Conservation (phyloP, 1,140 invertebrate species). For the Aphis gossypii region DNA sequence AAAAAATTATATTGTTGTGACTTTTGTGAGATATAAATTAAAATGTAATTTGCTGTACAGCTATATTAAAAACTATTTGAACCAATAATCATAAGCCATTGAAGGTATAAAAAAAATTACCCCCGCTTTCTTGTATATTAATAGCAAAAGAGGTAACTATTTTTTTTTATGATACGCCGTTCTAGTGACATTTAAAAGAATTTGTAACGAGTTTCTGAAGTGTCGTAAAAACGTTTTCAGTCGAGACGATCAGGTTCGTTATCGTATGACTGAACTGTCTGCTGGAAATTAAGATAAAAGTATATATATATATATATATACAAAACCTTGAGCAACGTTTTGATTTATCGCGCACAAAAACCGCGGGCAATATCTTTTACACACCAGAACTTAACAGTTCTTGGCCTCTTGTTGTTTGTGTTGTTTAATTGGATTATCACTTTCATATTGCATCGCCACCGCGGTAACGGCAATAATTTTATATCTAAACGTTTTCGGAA, state of each 20-base stretch:
- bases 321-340: background rate
- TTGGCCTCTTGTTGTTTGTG: background rate
- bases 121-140: background rate
- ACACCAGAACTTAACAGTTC: background rate
- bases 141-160: background rate
- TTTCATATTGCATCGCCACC: conserved; percentile 25
- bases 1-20: background rate
- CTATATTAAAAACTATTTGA: background rate
- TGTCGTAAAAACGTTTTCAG: background rate
- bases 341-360: background rate
- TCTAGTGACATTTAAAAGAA: conserved; percentile 27
- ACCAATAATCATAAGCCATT: background rate
- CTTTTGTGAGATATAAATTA: background rate
- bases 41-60: background rate
- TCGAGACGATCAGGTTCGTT: background rate
- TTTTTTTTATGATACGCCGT: conserved; percentile 15
- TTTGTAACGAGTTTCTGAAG: conserved; percentile 14
- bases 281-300: background rate
- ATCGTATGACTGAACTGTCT: background rate
- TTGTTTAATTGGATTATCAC: conserved; percentile 39
- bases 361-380: background rate
- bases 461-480: background rate
- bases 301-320: background rate
- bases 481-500: background rate
- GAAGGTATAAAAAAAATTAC: background rate